Evolutionary conservation across 2,797 vertebrate species (phyloP), one percentile per base, ranked within the genome.

Genomic region (Percopsis omiscomaycus): DNA sequence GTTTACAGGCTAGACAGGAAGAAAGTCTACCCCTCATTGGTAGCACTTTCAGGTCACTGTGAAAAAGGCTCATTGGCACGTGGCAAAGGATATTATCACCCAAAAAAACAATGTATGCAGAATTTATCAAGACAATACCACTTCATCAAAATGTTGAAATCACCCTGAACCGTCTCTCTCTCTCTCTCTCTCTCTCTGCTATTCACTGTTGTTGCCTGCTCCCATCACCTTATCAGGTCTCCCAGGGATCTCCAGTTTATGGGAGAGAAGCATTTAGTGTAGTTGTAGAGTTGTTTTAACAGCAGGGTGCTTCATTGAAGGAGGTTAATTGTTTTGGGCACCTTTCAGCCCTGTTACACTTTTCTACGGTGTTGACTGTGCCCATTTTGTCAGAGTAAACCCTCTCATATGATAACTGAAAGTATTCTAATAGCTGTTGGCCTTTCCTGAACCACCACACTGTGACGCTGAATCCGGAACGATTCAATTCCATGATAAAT

Each of bases 401-500:
- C 45, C 72, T 56, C 63, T 64, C 67, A 48, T 54, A 65, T 52
- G 71, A 79, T 85, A 83, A 87, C 80, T 84, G 64, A 85, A 72
- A 27, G 22, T 75, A 68, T 78, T 87, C 73, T 64, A 78, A 81
- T 79, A 68, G 74, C 71, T 81, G 66, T 79, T 83, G 79, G 74
- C 67, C 69, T 72, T 73, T 65, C 68, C 68, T 65, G 69, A 73
- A 68, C 77, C 66, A 50, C 58, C 58, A 63, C 61, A 67, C 72
- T 74, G 74, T 79, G 89, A 85, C 65, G 60, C 64, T 70, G 64
- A 76, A 84, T 86, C 80, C 87, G 78, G 87, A 71, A 85, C 77
- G 83, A 92, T 91, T 90, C 90, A 93, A 90, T 89, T 91, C 90
- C 89, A 77, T 83, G 90, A 88, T 91, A 91, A 94, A 92, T 90